Base-by-base conservation (phyloP, 92 coral and sea anemone genomes). In the Porites divaricata region DNA sequence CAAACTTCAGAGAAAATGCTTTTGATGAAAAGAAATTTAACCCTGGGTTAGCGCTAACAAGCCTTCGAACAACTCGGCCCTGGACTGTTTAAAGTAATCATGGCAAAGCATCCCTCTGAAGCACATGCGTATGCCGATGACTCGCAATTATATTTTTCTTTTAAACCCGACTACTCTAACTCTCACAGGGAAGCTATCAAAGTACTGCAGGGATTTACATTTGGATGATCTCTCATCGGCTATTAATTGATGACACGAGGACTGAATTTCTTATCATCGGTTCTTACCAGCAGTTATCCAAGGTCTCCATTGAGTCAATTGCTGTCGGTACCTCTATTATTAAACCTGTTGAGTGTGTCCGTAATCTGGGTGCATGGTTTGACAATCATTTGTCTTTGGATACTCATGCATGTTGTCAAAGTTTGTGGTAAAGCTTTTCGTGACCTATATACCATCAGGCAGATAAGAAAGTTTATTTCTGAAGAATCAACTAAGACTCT, bases 331-430 rank as follows among this genome's bases (percentile, higher is more conserved):
- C 45, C 45, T 35, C 45, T 35, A 6, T 35, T 35, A 35, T 35
- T 0, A 35, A 35, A 35, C 88, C 85, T 66, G 19, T 76, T 1
- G 20, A 70, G 24, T 61, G 76, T 21, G 78, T 85, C 4, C 69
- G 87, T 45, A 89, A 73, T 24, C 71, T 88, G 14, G 92, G 89
- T 54, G 24, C 90, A 4, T 89, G 90, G 87, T 85, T 89, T 22
- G 84, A 79, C 63, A 61, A 57, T 12, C 0, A 52, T 41, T 79
- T 85, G 81, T n/a, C 86, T 51, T 79, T 89, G 87, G 21, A 65
- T 58, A 21, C 56, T 22, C 87, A 89, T 19, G 74, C 87, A 89
- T 19, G 74, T 89, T 17, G 45, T 72, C 24, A 89, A 89, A 41
- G 45, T 35, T 35, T 35, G 0, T 35, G 4, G 0, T 35, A 35